phyloP scores from a whole-genome alignment of 2,113 vertebrate species.

The Archilochus colubris region DNA sequence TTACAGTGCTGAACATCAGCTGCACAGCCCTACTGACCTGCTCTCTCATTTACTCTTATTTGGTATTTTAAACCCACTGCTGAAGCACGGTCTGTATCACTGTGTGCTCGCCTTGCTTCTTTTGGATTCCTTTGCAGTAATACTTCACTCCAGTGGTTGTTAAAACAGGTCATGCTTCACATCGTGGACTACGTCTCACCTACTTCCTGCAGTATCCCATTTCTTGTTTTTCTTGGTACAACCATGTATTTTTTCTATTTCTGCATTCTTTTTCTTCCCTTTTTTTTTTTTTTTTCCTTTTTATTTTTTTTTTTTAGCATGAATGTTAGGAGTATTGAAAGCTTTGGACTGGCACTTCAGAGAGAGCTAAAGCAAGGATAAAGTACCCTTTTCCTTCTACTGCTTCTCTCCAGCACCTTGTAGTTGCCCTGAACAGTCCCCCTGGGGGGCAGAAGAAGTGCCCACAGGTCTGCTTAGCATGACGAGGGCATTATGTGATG shows the following conservation, averaged over 20 bases:
- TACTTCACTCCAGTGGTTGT: background rate
- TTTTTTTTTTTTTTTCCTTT: no score
- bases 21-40: background rate
- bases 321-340: background rate
- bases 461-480: fast-evolving
- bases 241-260: background rate
- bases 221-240: slow-evolving; percentile 12
- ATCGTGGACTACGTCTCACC: background rate
- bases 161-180: background rate
- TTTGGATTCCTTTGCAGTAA: background rate
- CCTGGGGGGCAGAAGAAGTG: background rate
- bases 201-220: background rate
- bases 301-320: background rate
- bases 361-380: background rate
- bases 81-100: background rate
- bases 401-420: background rate
- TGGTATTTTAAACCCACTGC: background rate
- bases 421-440: background rate
- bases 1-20: background rate
- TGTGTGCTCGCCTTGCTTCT: background rate
- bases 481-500: background rate
- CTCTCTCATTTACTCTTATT: fast-evolving
- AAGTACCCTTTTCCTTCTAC: background rate
- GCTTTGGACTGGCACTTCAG: background rate
- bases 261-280: background rate